These are phyloP conservation scores for Toxotes jaculatrix DNA, from an alignment of 2,113 vertebrate species.

Conservation along the genomic window DNA sequence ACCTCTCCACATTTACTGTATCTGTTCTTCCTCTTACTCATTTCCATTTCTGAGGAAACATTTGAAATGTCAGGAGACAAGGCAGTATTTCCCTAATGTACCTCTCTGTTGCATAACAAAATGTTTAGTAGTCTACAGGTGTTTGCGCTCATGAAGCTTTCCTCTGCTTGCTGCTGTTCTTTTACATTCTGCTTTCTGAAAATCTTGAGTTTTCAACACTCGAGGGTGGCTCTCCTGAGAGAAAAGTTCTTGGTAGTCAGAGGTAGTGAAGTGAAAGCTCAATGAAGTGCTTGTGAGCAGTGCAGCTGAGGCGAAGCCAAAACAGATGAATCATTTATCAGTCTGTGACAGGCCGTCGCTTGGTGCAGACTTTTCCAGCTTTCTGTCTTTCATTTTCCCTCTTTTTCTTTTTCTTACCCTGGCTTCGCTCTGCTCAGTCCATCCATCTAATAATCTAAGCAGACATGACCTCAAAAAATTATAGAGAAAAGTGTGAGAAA, in stretches of 20 bases:
- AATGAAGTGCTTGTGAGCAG: constrained; percentile 43
- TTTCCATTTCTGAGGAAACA: constrained; percentile 3
- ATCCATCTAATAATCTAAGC: constrained; percentile 4
- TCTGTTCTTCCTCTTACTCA: not conserved
- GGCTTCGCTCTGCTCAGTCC: constrained; percentile 1
- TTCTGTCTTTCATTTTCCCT: constrained; percentile 15
- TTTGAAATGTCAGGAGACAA: not conserved
- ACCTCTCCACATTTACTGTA: not conserved
- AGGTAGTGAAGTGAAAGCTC: constrained; percentile 50
- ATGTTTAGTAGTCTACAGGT: not conserved
- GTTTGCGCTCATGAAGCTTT: constrained; percentile 5
- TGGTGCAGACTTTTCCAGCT: constrained; percentile 21
- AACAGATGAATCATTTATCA: constrained; percentile 76
- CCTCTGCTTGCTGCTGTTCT: not conserved
- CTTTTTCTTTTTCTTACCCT: not conserved
- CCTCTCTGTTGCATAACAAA: constrained; percentile 3
- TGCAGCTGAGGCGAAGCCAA: constrained; percentile 50
- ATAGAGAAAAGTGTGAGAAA: not conserved
- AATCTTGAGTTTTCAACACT: constrained; percentile 18
- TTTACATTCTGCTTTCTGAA: not conserved
- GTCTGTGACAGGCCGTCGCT: constrained; percentile 51
- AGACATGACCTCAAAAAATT: not conserved
- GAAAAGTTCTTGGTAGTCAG: constrained; percentile 34
- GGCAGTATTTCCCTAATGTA: not conserved
- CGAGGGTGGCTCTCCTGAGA: constrained; percentile 13